Evolutionary conservation across 2,113 vertebrate species (phyloP), one percentile per base, ranked within the genome.

Genomic region (Rhinolophus ferrumequinum): DNA sequence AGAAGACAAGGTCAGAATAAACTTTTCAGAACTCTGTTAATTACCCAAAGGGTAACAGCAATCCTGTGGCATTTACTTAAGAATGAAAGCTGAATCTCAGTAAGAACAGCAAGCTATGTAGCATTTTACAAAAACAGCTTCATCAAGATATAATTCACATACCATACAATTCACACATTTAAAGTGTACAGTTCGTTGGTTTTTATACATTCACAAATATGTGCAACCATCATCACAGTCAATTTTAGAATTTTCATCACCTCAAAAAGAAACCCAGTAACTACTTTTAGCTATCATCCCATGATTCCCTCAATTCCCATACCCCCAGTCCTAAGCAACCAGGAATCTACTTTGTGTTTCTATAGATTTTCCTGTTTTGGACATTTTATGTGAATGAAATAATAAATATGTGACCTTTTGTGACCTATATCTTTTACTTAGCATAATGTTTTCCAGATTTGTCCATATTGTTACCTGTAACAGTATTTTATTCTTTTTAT

Each of bases 181-280:
- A 41, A 70, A 80, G 44, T 81, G n/a, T 64, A 58, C 7, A 76
- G 41, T 35, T 67, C 14, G 58, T 5, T 21, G 35, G 8, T 41
- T 69, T 62, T 92, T 50, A 38, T 60, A 86, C 14, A 30, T 58
- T 93, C 30, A 19, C 22, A 75, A 9, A 38, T 89, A 19, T 28
- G 56, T 66, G 30, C 14, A 54, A 9, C 52, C 16, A 62, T 89
- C 66, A 69, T 47, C 85, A 75, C 2, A 75, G 60, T 73, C 47
- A 54, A 89, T 90, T 94, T 92, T 28, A 73, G 88, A n/a, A 8
- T 75, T 94, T 92, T 93, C 28, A 79, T 52, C 21, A 38, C 38
- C 66, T 72, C 66, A 33, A 15, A 92, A 69, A 92, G 4, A 60
- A 58, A 64, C 8, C 13, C 47, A 33, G 50, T 54, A 38, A 54